phyloP scores from a whole-genome alignment of 2,888 invertebrate genomes.

The Calameuta pallipes region DNA sequence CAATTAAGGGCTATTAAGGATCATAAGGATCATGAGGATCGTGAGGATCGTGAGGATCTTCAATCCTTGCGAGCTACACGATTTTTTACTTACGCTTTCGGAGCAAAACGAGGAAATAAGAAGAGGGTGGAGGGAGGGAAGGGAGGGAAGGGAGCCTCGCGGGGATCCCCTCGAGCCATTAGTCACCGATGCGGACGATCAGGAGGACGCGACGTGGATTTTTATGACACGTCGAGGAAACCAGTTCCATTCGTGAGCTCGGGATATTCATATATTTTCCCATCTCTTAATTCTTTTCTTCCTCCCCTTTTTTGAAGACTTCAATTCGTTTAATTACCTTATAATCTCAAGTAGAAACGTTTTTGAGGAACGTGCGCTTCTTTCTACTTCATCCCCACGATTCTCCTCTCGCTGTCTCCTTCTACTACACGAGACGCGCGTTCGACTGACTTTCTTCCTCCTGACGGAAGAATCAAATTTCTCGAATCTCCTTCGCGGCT shows the following conservation, averaged over 20 bases:
- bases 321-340: background rate
- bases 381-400: too few relatives aligned
- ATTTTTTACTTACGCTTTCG: conserved; percentile 43
- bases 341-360: background rate
- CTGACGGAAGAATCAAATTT: too few relatives aligned
- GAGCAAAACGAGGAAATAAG: conserved; percentile 24
- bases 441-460: too few relatives aligned
- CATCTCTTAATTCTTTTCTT: conserved; percentile 2
- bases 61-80: conserved; percentile 45
- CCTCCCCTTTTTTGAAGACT: background rate
- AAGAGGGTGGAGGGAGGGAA: conserved; percentile 1
- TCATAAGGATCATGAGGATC: conserved; percentile 36
- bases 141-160: too few relatives aligned
- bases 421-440: too few relatives aligned
- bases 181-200: conserved; percentile 32
- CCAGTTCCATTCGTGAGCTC: conserved; percentile 47
- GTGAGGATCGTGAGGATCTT: conserved; percentile 39
- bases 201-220: conserved; percentile 36
- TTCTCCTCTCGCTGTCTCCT: too few relatives aligned
- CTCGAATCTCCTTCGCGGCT: too few relatives aligned
- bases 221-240: conserved; percentile 51
- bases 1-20: conserved; percentile 57
- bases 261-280: conserved; percentile 6
- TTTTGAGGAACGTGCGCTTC: too few relatives aligned
- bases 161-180: conserved; percentile 30